Evolutionary conservation across 1,140 invertebrate species (phyloP).

Genomic region (Leucophenga varia): DNA sequence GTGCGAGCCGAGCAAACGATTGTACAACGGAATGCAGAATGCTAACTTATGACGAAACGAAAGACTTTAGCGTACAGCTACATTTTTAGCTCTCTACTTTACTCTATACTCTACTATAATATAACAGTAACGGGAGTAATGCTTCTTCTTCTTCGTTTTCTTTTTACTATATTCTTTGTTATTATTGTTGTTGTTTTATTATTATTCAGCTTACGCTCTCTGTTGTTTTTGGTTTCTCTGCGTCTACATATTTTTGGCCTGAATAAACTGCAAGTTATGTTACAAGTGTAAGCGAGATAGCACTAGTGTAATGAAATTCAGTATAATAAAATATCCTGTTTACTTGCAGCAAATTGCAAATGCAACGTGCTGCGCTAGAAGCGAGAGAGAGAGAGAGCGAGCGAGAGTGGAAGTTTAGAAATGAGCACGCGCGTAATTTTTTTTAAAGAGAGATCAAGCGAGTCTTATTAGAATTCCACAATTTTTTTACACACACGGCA

Average conservation of each 20-base stretch:
- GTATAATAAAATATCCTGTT: slow-evolving; percentile 56
- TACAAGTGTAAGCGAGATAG: not conserved
- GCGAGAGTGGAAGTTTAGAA: too few species aligned
- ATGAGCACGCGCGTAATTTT: too few species aligned
- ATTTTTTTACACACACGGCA: too few species aligned
- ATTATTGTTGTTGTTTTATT: too few species aligned
- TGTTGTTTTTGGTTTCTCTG: too few species aligned
- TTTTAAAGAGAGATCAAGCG: too few species aligned
- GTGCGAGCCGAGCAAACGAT: slow-evolving; percentile 11
- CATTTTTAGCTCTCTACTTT: too few species aligned
- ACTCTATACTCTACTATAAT: slow-evolving; percentile 22
- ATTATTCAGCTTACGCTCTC: too few species aligned
- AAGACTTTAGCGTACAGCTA: too few species aligned
- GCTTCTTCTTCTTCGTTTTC: slow-evolving; percentile 4
- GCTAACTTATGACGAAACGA: too few species aligned
- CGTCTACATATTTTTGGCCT: slow-evolving; percentile 16
- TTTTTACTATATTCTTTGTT: too few species aligned
- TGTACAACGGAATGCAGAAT: slow-evolving; percentile 47
- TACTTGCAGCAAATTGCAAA: slow-evolving; percentile 1
- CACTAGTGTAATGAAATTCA: slow-evolving; percentile 35
- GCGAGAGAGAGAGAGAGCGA: slow-evolving; percentile 16
- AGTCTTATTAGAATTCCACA: slow-evolving; percentile 15
- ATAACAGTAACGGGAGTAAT: slow-evolving; percentile 6
- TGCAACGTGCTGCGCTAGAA: slow-evolving; percentile 7
- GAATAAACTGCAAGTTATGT: slow-evolving; percentile 39